A percentile compares a stretch with the other conserved stretches of the same genome.
These are phyloP conservation scores for Oreotrochilus melanogaster DNA, from an alignment of 2,113 vertebrate genomes.

Conservation along the genomic window DNA sequence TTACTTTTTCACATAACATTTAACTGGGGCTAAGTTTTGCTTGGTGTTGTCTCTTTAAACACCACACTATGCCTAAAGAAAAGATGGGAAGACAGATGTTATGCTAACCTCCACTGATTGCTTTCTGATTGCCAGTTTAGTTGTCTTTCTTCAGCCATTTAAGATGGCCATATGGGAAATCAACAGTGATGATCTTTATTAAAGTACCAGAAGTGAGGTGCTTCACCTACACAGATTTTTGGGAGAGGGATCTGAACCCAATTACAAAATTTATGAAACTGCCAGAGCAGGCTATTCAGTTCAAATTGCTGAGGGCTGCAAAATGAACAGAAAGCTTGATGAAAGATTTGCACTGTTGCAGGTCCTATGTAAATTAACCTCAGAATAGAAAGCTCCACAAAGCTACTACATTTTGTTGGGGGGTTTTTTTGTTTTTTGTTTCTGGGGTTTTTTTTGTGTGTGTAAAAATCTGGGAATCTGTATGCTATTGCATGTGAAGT, in stretches of 20 bases:
- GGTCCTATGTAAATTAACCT: not conserved
- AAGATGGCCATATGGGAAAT: slow-evolving; percentile 43
- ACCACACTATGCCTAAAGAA: not conserved
- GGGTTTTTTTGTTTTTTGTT: too few species aligned
- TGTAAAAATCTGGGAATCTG: not conserved
- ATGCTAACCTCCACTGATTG: slow-evolving; percentile 46
- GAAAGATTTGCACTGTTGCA: not conserved
- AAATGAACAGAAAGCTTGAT: not conserved
- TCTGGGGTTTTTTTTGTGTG: not conserved
- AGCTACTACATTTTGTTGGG: not conserved
- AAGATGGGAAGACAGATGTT: slow-evolving; percentile 52
- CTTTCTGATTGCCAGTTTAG: slow-evolving; percentile 35
- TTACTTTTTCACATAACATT: not conserved
- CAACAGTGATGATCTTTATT: slow-evolving; percentile 18
- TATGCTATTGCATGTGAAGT: not conserved
- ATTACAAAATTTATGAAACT: slow-evolving; percentile 22
- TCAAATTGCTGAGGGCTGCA: not conserved
- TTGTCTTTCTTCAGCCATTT: slow-evolving; percentile 34
- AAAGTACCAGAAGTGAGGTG: not conserved
- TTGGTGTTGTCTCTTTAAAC: not conserved
- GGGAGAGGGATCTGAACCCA: slow-evolving; percentile 9
- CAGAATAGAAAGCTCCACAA: not conserved
- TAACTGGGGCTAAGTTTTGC: not conserved
- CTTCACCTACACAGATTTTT: not conserved
- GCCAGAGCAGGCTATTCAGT: not conserved